Evolutionary conservation across 2,113 vertebrate species (phyloP), one percentile per base, ranked within the genome.

Genomic region (Brachionichthys hirsutus): DNA sequence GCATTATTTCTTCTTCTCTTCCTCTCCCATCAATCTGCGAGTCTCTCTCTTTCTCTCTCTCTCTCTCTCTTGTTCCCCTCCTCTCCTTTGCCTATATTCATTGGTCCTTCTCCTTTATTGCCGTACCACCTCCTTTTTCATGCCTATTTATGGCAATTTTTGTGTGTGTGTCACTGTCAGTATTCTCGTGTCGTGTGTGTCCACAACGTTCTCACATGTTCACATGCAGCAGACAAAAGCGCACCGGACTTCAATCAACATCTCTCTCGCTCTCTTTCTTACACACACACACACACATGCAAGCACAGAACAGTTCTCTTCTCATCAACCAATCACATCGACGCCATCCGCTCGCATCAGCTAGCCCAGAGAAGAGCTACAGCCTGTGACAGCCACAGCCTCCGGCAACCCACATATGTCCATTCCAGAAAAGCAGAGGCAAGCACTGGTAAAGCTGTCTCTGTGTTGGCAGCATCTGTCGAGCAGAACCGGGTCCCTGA

Each of bases 331-430:
- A 89, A 86, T 87, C 87, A 78, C 80, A 83, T 85, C 77, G 56
- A 77, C 70, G 76, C 81, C 72, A 73, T 87, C 88, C 81, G 20
- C 75, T 86, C 61, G 53, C 87, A 89, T 89, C 82, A 86, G 73
- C 80, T 78, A 41, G 78, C 80, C 70, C 35, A 1, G 70, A 75
- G 77, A 87, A 73, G 84, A 84, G 79, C 85, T 82, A 83, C 76
- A 83, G 88, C 88, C 80, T 82, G 81, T 90, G 89, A 90, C 87
- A 92, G 85, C 77, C 74, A 36, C 83, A 79, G 89, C 87, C 90
- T 84, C 70, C 69, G 84, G 89, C 87, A 86, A 86, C 78, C 82
- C 75, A 85, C 89, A 90, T 89, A 88, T 89, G 90, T 89, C 86
- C 87, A 62, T 76, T 81, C 83, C 82, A 86, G 89, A 83, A n/a